Percentiles rank a stretch among this genome's conserved stretches.
Evolutionary conservation across 2,888 invertebrate genomes (phyloP).

Genomic region (Teleiodes luculella): DNA sequence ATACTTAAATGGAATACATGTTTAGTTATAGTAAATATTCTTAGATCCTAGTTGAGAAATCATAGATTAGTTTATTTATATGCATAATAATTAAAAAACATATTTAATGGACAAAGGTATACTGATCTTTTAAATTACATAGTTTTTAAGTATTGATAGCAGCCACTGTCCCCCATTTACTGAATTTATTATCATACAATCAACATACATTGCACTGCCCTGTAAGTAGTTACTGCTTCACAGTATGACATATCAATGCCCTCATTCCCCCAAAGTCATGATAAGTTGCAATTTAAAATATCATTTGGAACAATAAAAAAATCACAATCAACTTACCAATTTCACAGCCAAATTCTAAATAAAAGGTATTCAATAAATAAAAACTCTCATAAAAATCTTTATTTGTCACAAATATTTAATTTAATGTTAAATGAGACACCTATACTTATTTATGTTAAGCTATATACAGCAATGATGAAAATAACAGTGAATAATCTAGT

Average conservation of each 20-base stretch:
- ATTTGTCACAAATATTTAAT: slow-evolving; percentile 32
- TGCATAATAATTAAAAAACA: too few species aligned
- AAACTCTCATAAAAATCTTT: slow-evolving; percentile 43
- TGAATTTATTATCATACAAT: slow-evolving; percentile 44
- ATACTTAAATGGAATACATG: too few species aligned
- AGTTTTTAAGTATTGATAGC: slow-evolving; percentile 15
- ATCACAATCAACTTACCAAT: slow-evolving; percentile 32
- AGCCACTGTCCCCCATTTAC: slow-evolving; percentile 27
- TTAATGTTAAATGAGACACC: neutral
- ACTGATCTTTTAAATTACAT: neutral
- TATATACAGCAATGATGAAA: neutral
- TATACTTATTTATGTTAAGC: neutral
- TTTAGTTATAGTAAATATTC: neutral
- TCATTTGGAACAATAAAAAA: slow-evolving; percentile 16
- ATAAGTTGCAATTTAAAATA: slow-evolving; percentile 26
- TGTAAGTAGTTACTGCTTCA: slow-evolving; percentile 25
- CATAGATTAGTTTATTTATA: too few species aligned
- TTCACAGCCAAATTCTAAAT: slow-evolving; percentile 6
- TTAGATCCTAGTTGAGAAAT: too few species aligned
- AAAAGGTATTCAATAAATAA: slow-evolving; percentile 48
- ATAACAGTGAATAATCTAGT: neutral
- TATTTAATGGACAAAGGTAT: too few species aligned
- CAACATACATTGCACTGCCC: slow-evolving; percentile 31
- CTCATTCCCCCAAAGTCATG: slow-evolving; percentile 31
- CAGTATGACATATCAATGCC: slow-evolving; percentile 38